Evolutionary conservation across 2,888 invertebrate species (phyloP).

Genomic region (Phengaris alcon): DNA sequence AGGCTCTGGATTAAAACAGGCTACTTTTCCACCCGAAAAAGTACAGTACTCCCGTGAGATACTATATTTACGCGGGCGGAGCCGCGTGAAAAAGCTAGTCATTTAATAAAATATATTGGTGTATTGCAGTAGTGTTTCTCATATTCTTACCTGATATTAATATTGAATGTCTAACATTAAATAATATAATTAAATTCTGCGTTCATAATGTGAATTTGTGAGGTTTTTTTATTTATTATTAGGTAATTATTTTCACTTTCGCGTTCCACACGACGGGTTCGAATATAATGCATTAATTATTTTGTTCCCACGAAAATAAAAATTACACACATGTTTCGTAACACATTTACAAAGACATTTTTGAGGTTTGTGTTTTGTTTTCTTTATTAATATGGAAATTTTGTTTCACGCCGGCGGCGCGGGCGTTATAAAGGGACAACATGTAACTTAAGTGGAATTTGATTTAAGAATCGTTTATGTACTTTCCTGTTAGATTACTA

Average conservation of each 20-base stretch:
- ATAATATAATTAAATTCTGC: background rate
- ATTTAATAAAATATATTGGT: no score
- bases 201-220: background rate
- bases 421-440: background rate
- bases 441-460: no score
- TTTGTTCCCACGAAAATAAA: constrained; percentile 20
- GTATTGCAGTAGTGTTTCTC: no score
- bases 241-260: constrained; percentile 1
- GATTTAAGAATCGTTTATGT: no score
- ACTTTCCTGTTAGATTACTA: no score
- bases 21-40: no score
- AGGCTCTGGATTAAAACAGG: no score
- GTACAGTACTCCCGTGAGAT: no score
- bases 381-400: background rate
- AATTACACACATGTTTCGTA: constrained; percentile 10
- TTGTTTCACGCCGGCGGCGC: background rate
- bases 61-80: no score
- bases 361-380: background rate
- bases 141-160: no score
- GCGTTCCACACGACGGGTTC: background rate
- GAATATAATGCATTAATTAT: constrained; percentile 17
- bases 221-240: background rate
- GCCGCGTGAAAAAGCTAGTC: no score
- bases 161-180: no score
- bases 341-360: constrained; percentile 5